phyloP scores from a whole-genome alignment of 64 coral and sea anemone genomes.

The Trachythela sp. region DNA sequence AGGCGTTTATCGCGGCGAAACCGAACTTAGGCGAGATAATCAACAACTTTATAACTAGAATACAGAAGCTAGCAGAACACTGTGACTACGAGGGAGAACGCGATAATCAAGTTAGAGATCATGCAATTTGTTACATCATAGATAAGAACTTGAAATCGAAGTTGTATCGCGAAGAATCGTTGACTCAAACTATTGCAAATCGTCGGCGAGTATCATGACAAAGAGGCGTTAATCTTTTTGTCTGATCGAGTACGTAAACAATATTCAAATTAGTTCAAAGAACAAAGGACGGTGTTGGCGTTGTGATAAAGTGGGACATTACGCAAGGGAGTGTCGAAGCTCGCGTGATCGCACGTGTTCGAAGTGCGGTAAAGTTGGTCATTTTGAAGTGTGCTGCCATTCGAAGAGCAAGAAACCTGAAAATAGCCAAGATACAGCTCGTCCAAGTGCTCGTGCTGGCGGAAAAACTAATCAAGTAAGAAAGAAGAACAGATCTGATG shows the following conservation, averaged over 20 bases:
- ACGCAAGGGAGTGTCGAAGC: conserved; percentile 18
- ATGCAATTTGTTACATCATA: conserved; percentile 13
- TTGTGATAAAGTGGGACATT: conserved; percentile 20
- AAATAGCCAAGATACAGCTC: background rate
- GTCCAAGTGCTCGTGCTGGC: background rate
- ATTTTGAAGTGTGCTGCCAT: conserved; percentile 42
- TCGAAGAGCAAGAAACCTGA: background rate
- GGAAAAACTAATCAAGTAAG: background rate
- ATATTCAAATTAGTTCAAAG: background rate
- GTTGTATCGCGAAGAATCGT: conserved; percentile 27
- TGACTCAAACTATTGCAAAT: conserved; percentile 51
- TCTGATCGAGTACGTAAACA: conserved; percentile 9
- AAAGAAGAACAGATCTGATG: background rate
- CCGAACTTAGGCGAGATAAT: conserved; percentile 47
- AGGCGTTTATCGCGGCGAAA: conserved; percentile 34
- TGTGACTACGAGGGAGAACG: conserved; percentile 48
- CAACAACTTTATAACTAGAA: conserved; percentile 54
- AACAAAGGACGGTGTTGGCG: background rate
- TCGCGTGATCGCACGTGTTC: conserved; percentile 17
- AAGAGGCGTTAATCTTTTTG: conserved; percentile 35
- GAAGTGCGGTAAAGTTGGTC: background rate
- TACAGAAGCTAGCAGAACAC: conserved; percentile 48
- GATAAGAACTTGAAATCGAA: conserved; percentile 42
- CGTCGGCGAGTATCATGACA: conserved; percentile 36
- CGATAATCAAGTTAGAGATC: conserved; percentile 52